Conservation (phyloP, 2,888 invertebrate genomes). For the Trimorus sp. region DNA sequence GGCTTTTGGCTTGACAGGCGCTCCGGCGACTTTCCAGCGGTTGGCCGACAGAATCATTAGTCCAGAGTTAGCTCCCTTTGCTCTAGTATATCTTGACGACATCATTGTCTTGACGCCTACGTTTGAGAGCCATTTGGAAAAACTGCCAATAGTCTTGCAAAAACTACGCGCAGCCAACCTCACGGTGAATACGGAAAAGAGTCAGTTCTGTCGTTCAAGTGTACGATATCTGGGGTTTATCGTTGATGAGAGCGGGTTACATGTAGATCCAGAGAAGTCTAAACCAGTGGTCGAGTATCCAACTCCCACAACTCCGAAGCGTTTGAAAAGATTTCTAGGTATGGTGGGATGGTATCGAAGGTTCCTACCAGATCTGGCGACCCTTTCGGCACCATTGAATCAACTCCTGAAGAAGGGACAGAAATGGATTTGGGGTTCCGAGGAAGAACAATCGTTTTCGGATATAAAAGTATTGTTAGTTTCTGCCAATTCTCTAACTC, state of each 20-base stretch:
- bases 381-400: background rate
- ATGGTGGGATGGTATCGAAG: conserved; percentile 16
- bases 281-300: background rate
- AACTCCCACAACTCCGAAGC: background rate
- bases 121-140: background rate
- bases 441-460: background rate
- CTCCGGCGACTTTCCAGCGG: background rate
- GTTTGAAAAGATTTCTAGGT: background rate
- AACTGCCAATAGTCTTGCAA: background rate
- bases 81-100: background rate
- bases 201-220: background rate
- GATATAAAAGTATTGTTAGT: background rate
- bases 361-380: conserved; percentile 6
- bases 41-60: background rate
- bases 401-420: conserved; percentile 10
- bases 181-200: background rate
- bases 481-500: background rate
- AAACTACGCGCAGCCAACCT: background rate
- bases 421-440: background rate
- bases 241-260: background rate
- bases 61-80: background rate
- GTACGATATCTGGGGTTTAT: conserved; percentile 9
- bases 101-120: background rate
- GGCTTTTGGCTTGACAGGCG: conserved; percentile 4
- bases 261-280: conserved; percentile 2